Evolutionary conservation across 2,888 invertebrate genomes (phyloP), one percentile per base, ranked within the genome.

Genomic region (Perizoma affinitatum): DNA sequence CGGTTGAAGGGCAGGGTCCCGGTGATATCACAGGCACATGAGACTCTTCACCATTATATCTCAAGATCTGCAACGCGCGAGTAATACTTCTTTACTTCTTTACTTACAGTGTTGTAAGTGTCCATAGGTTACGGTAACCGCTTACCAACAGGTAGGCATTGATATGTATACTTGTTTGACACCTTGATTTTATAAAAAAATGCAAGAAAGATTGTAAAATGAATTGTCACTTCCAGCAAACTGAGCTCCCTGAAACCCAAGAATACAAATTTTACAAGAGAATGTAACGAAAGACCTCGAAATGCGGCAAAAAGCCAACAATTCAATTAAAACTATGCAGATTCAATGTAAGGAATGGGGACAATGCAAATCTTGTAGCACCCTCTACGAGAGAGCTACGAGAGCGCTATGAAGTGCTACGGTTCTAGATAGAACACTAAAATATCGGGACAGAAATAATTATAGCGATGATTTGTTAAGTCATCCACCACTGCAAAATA

Each of bases 251-350:
- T 6, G 10, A 40, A 50, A 36, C 22, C 33, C 42, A 42, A 46
- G 53, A 53, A 45, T 40, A 53, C 48, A 58, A 38, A 44, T 53
- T 33, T 54, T 43, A 60, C 51, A 52, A 51, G 46, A 40, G 52
- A 52, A 55, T 60, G 54, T 60, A 52, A 52, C 40, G 48, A 48
- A 49, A 56, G 42, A 46, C 53, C 53, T 44, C 54, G 47, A 35
- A 44, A 54, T 58, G 54, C 59, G 56, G 57, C 54, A 52, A 54
- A 57, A 57, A 57, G 59, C 61, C 61, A 57, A 61, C 52, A 55
- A 57, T 61, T 63, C 61, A 61, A 61, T 61, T 61, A 61, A 57
- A 62, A 60, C 57, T 56, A 58, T 61, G 63, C 54, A 54, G 61
- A 58, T 60, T 54, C 56, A 44, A 60, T 57, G 58, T 58, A 54